phyloP scores from a whole-genome alignment of 2,888 invertebrate genomes.

The Entomobrya proxima region DNA sequence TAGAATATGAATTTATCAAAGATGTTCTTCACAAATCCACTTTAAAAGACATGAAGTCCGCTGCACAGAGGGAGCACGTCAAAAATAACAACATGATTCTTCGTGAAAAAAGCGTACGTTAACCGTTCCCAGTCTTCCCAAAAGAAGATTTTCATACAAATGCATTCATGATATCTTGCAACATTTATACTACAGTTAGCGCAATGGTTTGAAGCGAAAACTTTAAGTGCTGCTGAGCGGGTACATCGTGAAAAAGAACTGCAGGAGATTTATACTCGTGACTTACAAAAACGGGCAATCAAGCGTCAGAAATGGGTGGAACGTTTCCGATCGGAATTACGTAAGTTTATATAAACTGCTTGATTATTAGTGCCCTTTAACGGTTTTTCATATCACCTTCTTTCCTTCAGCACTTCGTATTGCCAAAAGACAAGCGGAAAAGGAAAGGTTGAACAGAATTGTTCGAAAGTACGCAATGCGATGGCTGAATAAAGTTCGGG shows the following conservation, averaged over 20 bases:
- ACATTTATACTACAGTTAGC: background rate
- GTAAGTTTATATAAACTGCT: constrained; percentile 32
- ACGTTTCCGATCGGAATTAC: constrained; percentile 23
- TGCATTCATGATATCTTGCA: no score
- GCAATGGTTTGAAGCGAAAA: constrained; percentile 45
- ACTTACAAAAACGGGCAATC: background rate
- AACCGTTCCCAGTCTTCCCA: background rate
- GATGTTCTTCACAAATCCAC: constrained; percentile 3
- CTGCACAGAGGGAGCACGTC: background rate
- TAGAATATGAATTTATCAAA: background rate
- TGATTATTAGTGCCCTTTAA: background rate
- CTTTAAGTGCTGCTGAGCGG: constrained; percentile 15
- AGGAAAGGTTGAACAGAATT: constrained; percentile 7
- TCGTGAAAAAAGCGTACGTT: background rate
- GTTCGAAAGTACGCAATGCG: constrained; percentile 59
- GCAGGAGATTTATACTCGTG: background rate
- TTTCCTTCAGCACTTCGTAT: constrained; percentile 44
- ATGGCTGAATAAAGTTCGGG: constrained; percentile 44
- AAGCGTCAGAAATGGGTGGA: constrained; percentile 35
- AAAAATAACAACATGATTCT: background rate
- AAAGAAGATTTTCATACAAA: background rate
- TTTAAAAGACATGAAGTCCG: constrained; percentile 14
- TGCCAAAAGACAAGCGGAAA: background rate
- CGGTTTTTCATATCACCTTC: no score
- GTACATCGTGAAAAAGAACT: constrained; percentile 22